Base-by-base conservation (phyloP, 2,113 vertebrate species). In the Lampris megalopsis region DNA sequence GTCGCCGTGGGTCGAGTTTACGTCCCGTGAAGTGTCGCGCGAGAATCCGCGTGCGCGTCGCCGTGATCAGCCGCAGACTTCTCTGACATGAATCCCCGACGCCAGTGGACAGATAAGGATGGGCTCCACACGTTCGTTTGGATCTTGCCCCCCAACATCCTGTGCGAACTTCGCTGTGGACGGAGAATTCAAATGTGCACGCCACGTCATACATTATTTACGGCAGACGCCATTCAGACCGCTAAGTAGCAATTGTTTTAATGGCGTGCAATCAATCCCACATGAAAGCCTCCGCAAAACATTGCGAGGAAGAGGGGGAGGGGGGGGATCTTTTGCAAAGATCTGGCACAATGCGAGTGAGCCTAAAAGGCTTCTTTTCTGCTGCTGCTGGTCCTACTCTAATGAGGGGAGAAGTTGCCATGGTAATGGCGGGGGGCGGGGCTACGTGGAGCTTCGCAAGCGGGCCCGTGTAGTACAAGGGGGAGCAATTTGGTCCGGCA, bases 391-490 rank as follows among this genome's bases (percentile, higher is more conserved):
- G 78, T 63, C 69, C 83, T 81, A 63, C 68, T 67, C 80, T 89
- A 86, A 89, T 86, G 75, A 89, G 84, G 67, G 75, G 82, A 80
- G 86, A 81, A 65, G 87, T 91, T 83, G 83, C 91, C 89, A 92
- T 92, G 89, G 89, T 71, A 80, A 92, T 91, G 63, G 84, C 1
- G 40, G 83, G 81, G 81, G 68, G 78, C 13, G 1, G 63, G 83
- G 69, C 77, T 76, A 80, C 73, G 73, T 86, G 80, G 71, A 80
- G 85, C 72, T 81, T 75, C 77, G 80, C 71, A 66, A 80, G 53
- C 24, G 24, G 24, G 24, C 24, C 24, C 24, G 24, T 24, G 24
- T 24, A 24, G 24, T 24, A 24, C 24, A 24, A 24, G 24, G 24
- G 24, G 24, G 24, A 24, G 24, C 24, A 24, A 24, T 24, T 24